These are phyloP conservation scores for Orthosia gothica DNA, from an alignment of 2,888 invertebrate genomes.

Conservation along the genomic window DNA sequence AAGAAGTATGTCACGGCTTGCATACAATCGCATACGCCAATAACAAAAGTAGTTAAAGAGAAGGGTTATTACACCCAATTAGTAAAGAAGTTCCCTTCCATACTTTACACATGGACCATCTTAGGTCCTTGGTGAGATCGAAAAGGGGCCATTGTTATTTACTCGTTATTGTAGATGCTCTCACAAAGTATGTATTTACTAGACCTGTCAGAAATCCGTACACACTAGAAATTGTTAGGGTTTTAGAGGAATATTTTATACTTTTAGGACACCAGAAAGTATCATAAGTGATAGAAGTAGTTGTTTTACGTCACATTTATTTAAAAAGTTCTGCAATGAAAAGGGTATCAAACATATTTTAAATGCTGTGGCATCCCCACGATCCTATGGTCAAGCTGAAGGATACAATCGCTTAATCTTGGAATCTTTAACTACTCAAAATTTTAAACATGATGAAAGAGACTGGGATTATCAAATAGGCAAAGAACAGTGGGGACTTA, in stretches of 20 bases:
- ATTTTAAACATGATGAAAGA: not conserved
- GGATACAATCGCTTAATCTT: constrained; percentile 1
- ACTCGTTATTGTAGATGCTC: not conserved
- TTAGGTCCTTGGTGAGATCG: constrained; percentile 2
- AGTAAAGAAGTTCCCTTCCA: constrained; percentile 11
- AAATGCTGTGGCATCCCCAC: constrained; percentile 15
- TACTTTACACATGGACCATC: not conserved
- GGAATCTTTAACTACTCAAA: not conserved
- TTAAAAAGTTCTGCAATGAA: constrained; percentile 13
- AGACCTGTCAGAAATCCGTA: not conserved
- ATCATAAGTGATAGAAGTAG: not conserved
- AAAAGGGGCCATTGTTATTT: not conserved
- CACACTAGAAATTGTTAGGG: not conserved
- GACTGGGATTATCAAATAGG: not conserved
- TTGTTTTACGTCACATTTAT: constrained; percentile 24
- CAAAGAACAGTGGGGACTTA: not conserved
- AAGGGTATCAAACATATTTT: constrained; percentile 17
- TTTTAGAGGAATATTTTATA: no score
- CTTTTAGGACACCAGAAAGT: no score
- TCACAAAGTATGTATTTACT: constrained; percentile 46
- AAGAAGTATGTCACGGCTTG: constrained; percentile 30
- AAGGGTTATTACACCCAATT: constrained; percentile 14
- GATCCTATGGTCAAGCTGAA: not conserved
- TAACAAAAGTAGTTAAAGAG: not conserved
- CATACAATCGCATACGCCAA: constrained; percentile 23